Evolutionary conservation across 2,797 vertebrate genomes (phyloP).

Genomic region (Malurus leucopterus): DNA sequence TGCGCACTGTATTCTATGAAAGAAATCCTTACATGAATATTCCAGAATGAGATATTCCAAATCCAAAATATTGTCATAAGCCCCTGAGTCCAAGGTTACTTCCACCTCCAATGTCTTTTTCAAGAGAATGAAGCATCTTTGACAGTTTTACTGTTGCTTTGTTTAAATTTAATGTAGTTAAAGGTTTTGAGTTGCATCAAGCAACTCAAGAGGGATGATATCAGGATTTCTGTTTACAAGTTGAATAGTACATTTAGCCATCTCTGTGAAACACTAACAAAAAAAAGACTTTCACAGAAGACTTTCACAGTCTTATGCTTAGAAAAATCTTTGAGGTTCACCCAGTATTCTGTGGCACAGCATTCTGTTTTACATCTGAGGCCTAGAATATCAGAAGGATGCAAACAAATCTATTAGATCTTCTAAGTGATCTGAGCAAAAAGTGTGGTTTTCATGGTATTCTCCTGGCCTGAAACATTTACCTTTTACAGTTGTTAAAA

Average conservation of each 20-base stretch:
- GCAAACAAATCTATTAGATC: not conserved
- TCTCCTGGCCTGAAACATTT: not conserved
- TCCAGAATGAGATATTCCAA: not conserved
- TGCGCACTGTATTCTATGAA: not conserved
- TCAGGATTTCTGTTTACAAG: not conserved
- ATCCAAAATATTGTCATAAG: not conserved
- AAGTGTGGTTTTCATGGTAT: not conserved
- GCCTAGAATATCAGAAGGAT: not conserved
- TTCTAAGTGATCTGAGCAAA: not conserved
- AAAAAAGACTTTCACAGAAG: not conserved
- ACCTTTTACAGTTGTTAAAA: not conserved
- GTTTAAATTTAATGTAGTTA: not conserved
- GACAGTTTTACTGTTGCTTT: not conserved
- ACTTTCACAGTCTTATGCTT: not conserved
- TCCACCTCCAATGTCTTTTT: not conserved
- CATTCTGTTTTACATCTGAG: not conserved
- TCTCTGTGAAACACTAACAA: not conserved
- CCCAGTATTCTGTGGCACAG: not conserved
- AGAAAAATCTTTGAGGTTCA: not conserved
- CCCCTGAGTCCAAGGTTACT: not conserved
- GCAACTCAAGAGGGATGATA: not conserved
- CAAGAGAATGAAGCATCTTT: not conserved
- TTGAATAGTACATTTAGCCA: not conserved
- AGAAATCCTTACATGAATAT: not conserved
- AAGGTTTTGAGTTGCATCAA: not conserved